Percentiles rank a stretch among this genome's conserved stretches.
phyloP scores from a whole-genome alignment of 2,113 vertebrate genomes.

The Cryptomyrus ogoouensis region DNA sequence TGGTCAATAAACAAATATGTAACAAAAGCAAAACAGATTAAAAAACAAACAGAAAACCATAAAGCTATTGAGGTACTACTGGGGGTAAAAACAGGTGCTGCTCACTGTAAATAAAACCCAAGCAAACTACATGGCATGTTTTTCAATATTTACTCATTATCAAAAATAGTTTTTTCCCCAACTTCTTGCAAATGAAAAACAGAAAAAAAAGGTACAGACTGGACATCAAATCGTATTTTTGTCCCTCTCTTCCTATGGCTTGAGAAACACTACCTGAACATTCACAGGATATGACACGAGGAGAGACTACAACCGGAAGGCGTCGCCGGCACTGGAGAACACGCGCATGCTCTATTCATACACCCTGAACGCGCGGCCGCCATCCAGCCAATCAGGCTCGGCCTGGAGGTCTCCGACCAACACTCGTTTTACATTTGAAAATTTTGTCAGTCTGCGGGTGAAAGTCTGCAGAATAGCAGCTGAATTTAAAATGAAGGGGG shows the following conservation, averaged over 20 bases:
- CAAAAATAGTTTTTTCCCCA: conserved; percentile 86
- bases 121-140: conserved; percentile 78
- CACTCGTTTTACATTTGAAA: neutral
- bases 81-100: conserved; percentile 41
- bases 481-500: neutral
- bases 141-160: conserved; percentile 84
- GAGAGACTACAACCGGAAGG: conserved; percentile 71
- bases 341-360: conserved; percentile 47
- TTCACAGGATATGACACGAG: conserved; percentile 77
- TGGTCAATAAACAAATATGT: conserved; percentile 68
- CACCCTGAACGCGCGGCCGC: conserved; percentile 55
- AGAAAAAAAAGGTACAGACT: conserved; percentile 64
- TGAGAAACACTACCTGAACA: conserved; percentile 74
- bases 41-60: conserved; percentile 58
- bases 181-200: conserved; percentile 82
- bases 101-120: conserved; percentile 64
- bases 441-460: neutral
- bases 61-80: conserved; percentile 57
- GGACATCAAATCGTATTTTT: conserved; percentile 75
- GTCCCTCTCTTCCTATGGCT: conserved; percentile 75
- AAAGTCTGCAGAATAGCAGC: conserved; percentile 36
- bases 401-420: neutral
- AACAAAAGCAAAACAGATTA: conserved; percentile 66
- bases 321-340: conserved; percentile 59
- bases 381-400: conserved; percentile 57